Evolutionary conservation across 2,888 invertebrate genomes (phyloP).

Genomic region (Sarcophaga subvicina): DNA sequence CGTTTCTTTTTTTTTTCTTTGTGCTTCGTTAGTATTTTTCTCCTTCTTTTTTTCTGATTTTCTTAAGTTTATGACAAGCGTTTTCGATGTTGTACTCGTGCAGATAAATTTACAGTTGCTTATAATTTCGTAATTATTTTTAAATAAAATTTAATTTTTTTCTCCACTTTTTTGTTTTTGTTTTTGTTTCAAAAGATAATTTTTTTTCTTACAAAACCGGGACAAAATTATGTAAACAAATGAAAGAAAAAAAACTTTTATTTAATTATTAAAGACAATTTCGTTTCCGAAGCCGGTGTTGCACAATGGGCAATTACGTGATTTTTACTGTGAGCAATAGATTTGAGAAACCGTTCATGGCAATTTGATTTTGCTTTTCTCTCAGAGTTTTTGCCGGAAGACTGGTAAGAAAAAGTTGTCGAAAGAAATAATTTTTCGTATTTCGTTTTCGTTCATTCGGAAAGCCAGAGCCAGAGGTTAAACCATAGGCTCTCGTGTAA

Average conservation of each 20-base stretch:
- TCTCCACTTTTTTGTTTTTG: neutral
- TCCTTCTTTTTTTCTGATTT: conserved; percentile 21
- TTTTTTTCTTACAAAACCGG: conserved; percentile 18
- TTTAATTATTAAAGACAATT: conserved; percentile 63
- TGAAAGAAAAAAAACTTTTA: conserved; percentile 23
- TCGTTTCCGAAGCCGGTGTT: neutral
- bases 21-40: neutral
- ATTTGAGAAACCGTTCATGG: no score
- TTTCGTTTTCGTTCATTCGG: no score
- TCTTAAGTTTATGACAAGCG: conserved; percentile 51
- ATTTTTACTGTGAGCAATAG: no score
- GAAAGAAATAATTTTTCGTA: no score
- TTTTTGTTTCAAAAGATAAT: neutral
- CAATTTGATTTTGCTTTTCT: no score
- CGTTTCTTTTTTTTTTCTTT: conserved; percentile 23
- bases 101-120: conserved; percentile 57
- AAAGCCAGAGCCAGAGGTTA: no score
- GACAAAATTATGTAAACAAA: neutral
- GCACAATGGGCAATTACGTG: neutral
- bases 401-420: no score
- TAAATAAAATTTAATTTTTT: neutral
- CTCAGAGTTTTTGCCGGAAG: no score
- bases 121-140: conserved; percentile 59
- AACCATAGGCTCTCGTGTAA: no score
- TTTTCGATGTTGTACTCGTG: conserved; percentile 36